A percentile compares a stretch with the other conserved stretches of the same genome.
These are phyloP conservation scores for Siphlonurus alternatus DNA, from an alignment of 2,888 invertebrate genomes.

Conservation along the genomic window DNA sequence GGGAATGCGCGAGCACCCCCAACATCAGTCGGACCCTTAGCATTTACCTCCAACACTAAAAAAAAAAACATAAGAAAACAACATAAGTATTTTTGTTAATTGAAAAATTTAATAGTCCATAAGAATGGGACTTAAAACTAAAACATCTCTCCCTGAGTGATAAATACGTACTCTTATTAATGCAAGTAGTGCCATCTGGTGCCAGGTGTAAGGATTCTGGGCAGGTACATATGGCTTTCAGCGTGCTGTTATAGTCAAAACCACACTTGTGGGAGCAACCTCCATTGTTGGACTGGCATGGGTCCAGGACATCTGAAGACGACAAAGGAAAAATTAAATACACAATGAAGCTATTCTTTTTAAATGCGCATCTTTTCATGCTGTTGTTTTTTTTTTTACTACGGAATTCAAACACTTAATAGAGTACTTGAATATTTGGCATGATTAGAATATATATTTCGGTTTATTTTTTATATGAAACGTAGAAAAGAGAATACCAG, in stretches of 20 bases:
- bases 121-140: too few relatives aligned
- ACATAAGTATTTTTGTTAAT: too few relatives aligned
- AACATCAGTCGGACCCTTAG: background rate
- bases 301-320: constrained; percentile 35
- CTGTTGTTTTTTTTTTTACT: too few relatives aligned
- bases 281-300: constrained; percentile 46
- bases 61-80: background rate
- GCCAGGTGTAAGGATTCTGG: constrained; percentile 35
- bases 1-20: background rate
- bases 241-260: constrained; percentile 38
- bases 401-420: too few relatives aligned
- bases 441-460: too few relatives aligned
- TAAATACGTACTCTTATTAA: background rate
- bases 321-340: background rate
- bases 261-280: constrained; percentile 48
- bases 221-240: constrained; percentile 49
- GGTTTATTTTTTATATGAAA: too few relatives aligned
- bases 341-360: background rate
- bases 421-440: too few relatives aligned
- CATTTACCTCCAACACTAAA: background rate
- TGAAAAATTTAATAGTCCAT: too few relatives aligned
- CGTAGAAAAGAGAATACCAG: too few relatives aligned
- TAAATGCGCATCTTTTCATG: too few relatives aligned
- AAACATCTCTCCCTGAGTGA: too few relatives aligned
- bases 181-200: background rate